Conservation (phyloP, 2,113 vertebrate species). For the Lynx canadensis region DNA sequence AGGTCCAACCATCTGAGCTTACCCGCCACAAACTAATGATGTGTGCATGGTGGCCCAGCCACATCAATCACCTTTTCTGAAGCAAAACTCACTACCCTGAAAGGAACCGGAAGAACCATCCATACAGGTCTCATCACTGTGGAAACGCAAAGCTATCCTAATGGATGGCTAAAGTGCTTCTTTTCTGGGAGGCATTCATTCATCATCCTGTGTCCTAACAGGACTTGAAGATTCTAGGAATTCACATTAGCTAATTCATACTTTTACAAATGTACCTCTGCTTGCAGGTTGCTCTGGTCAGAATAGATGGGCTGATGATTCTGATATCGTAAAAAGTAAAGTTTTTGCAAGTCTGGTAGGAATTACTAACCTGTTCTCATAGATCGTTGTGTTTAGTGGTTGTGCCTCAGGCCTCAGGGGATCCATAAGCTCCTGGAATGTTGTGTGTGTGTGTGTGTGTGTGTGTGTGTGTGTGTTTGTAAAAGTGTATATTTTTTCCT, state of each 20-base stretch:
- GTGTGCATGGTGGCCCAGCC: not conserved
- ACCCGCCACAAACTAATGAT: conserved; percentile 60
- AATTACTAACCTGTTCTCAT: not conserved
- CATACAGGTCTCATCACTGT: not conserved
- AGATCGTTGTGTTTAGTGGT: not conserved
- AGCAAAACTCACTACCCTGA: conserved; percentile 13
- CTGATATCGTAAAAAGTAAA: not conserved
- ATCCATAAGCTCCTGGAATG: not conserved
- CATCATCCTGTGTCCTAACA: not conserved
- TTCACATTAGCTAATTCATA: not conserved
- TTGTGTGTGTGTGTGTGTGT: not conserved
- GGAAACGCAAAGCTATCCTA: not conserved
- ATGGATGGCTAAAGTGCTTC: not conserved
- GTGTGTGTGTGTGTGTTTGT: too few relatives aligned
- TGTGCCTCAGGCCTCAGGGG: not conserved
- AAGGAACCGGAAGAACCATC: not conserved
- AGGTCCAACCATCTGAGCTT: conserved; percentile 72
- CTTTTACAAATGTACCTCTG: not conserved
- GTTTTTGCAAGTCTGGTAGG: not conserved
- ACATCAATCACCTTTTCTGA: conserved; percentile 68
- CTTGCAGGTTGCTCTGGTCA: not conserved
- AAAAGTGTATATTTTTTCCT: not conserved
- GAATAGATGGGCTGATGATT: not conserved
- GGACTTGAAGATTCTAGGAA: not conserved
- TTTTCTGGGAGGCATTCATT: not conserved